These are phyloP conservation scores for Cosmia trapezina DNA, from an alignment of 2,888 invertebrate species.

Conservation along the genomic window DNA sequence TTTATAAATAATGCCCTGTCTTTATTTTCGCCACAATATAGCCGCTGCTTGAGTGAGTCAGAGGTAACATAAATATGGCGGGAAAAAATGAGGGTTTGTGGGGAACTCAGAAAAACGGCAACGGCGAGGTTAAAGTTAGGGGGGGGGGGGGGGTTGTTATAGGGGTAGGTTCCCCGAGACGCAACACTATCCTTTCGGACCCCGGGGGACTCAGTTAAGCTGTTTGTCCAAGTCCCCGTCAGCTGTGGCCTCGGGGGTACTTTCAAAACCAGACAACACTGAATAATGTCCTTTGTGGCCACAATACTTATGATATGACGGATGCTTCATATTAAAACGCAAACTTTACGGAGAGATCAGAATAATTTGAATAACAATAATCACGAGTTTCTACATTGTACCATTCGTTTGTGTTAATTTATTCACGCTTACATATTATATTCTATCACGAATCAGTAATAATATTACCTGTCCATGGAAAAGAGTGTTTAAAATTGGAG, in stretches of 20 bases:
- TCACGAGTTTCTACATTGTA: not conserved
- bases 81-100: constrained; percentile 40
- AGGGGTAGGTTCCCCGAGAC: constrained; percentile 16
- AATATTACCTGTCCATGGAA: not conserved
- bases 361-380: not conserved
- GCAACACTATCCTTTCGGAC: constrained; percentile 23
- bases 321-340: constrained; percentile 15
- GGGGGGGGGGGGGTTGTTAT: too few species aligned
- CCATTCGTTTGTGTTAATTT: not conserved
- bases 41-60: constrained; percentile 13
- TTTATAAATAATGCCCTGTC: constrained; percentile 27
- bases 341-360: not conserved
- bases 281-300: constrained; percentile 42
- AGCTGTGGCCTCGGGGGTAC: constrained; percentile 21
- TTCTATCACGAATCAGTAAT: not conserved
- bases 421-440: not conserved
- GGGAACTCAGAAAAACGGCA: constrained; percentile 14
- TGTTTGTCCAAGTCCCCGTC: constrained; percentile 25
- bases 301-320: constrained; percentile 23
- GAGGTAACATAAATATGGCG: constrained; percentile 33
- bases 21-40: constrained; percentile 15
- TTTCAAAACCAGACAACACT: constrained; percentile 23
- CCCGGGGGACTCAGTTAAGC: constrained; percentile 36
- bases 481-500: not conserved
- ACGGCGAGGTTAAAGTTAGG: constrained; percentile 12